Percentiles rank a stretch among this genome's conserved stretches.
phyloP scores from a whole-genome alignment of 2,113 vertebrate species.

The Corythoichthys intestinalis region DNA sequence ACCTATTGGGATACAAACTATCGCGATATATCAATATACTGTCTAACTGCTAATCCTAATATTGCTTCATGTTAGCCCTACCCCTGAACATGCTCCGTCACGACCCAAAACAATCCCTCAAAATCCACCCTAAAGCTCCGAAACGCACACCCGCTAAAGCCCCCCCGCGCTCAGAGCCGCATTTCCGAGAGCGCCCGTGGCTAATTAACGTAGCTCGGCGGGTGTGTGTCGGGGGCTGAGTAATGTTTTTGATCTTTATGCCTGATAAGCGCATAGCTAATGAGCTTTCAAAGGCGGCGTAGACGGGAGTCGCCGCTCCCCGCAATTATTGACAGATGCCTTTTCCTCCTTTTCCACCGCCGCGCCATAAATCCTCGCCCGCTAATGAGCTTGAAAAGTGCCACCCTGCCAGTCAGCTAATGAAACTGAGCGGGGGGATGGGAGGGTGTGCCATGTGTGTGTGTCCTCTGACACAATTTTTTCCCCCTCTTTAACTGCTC shows the following conservation, averaged over 20 bases:
- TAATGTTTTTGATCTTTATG: slow-evolving; percentile 99
- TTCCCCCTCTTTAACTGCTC: slow-evolving; percentile 88
- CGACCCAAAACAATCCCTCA: neutral
- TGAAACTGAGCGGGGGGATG: slow-evolving; percentile 79
- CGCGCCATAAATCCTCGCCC: slow-evolving; percentile 98
- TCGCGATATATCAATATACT: no score
- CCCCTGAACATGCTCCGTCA: no score
- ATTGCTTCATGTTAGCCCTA: no score
- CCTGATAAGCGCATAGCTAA: slow-evolving; percentile 99
- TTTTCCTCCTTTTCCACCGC: slow-evolving; percentile 89
- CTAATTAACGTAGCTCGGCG: slow-evolving; percentile 99
- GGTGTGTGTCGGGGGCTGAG: slow-evolving; percentile 99
- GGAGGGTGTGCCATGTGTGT: slow-evolving; percentile 68
- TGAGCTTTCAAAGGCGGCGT: slow-evolving; percentile 99
- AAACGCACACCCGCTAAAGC: neutral
- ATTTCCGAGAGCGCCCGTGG: slow-evolving; percentile 84
- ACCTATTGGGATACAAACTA: no score
- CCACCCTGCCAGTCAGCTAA: slow-evolving; percentile 99
- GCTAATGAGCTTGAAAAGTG: slow-evolving; percentile 99
- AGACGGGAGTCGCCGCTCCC: slow-evolving; percentile 95
- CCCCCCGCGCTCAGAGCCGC: neutral
- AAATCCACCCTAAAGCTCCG: neutral
- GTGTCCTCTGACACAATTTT: slow-evolving; percentile 11
- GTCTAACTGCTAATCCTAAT: no score
- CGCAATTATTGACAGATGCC: slow-evolving; percentile 99